Evolutionary conservation across 2,888 invertebrate genomes (phyloP).

Genomic region (Xylophagus ater): DNA sequence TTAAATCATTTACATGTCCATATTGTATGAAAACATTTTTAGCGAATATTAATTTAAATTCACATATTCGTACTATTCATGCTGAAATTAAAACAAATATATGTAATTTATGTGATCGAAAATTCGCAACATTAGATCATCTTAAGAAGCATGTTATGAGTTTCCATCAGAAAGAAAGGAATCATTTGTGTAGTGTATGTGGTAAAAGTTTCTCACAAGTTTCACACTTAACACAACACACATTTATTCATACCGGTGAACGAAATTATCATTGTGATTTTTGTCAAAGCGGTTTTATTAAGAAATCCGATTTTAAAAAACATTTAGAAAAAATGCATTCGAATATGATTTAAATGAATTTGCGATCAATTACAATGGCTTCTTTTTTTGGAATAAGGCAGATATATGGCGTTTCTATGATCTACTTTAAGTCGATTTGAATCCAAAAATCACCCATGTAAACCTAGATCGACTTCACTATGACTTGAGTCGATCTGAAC

Average conservation of each 20-base stretch:
- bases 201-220: constrained; percentile 22
- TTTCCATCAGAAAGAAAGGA: constrained; percentile 24
- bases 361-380: no score
- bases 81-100: constrained; percentile 20
- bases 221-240: constrained; percentile 24
- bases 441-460: no score
- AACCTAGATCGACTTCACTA: no score
- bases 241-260: constrained; percentile 20
- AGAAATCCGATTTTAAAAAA: no score
- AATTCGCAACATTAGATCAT: constrained; percentile 24
- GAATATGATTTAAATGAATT: no score
- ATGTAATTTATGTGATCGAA: constrained; percentile 23
- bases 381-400: no score
- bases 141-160: constrained; percentile 25
- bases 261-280: no score
- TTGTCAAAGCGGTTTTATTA: no score
- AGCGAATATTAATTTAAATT: constrained; percentile 18
- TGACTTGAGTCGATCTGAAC: no score
- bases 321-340: no score
- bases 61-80: constrained; percentile 23
- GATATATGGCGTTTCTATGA: no score
- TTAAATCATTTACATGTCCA: constrained; percentile 19
- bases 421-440: no score
- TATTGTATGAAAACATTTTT: constrained; percentile 22
- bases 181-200: constrained; percentile 22